phyloP scores from a whole-genome alignment of 2,888 invertebrate genomes.

The Yponomeuta cagnagella region DNA sequence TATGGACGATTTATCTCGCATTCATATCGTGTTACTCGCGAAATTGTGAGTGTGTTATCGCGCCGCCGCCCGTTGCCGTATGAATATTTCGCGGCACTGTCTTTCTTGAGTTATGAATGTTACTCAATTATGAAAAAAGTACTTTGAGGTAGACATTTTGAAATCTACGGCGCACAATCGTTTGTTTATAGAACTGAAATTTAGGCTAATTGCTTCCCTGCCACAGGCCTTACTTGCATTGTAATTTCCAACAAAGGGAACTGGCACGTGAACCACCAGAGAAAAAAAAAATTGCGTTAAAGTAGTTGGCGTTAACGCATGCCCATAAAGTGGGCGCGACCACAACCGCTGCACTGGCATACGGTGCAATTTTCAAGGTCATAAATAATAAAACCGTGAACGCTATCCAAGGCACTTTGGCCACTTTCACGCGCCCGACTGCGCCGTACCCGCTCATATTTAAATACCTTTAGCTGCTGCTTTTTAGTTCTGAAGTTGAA shows the following conservation, averaged over 20 bases:
- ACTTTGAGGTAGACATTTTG: neutral
- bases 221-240: neutral
- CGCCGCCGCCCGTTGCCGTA: constrained; percentile 20
- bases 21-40: constrained; percentile 64
- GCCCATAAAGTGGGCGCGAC: constrained; percentile 68
- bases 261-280: constrained; percentile 35
- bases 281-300: constrained; percentile 42
- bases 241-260: neutral
- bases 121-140: neutral
- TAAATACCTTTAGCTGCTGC: constrained; percentile 4
- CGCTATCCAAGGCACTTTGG: constrained; percentile 69
- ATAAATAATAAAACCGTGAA: constrained; percentile 72
- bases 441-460: constrained; percentile 75
- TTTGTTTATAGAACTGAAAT: no score
- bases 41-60: constrained; percentile 66
- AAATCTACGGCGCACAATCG: neutral
- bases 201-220: neutral
- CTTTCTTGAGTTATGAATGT: constrained; percentile 36
- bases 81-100: constrained; percentile 43
- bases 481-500: constrained; percentile 3
- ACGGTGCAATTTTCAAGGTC: constrained; percentile 73
- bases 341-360: constrained; percentile 53
- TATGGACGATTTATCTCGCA: constrained; percentile 69
- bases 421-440: constrained; percentile 76
- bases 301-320: constrained; percentile 55